Evolutionary conservation across 2,113 vertebrate species (phyloP).

Genomic region (Oriolus oriolus): DNA sequence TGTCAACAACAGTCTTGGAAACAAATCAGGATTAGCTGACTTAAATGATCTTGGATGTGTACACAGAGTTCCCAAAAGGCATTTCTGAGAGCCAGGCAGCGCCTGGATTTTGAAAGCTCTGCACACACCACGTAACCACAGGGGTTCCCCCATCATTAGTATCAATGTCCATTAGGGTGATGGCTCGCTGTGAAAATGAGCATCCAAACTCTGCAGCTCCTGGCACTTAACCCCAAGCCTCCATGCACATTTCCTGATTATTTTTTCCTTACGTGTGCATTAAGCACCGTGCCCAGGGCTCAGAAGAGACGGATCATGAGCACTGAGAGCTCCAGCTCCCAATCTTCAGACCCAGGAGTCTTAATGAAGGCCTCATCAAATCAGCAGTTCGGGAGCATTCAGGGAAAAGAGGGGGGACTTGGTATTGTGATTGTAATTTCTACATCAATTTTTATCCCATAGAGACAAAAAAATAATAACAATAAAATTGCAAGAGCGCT

Average conservation of each 20-base stretch:
- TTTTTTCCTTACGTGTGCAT: background rate
- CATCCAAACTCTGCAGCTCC: background rate
- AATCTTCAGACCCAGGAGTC: background rate
- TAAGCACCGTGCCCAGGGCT: background rate
- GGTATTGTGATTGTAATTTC: background rate
- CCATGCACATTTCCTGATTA: background rate
- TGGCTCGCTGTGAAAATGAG: slow-evolving; percentile 53
- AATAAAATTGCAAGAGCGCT: background rate
- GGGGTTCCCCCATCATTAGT: slow-evolving; percentile 43
- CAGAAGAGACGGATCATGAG: background rate
- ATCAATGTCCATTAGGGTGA: slow-evolving; percentile 58
- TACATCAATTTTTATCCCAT: background rate
- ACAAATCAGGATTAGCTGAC: background rate
- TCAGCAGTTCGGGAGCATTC: background rate
- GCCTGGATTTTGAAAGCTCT: background rate
- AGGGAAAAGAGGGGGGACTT: background rate
- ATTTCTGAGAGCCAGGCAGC: background rate
- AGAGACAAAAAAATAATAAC: background rate
- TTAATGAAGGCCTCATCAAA: background rate
- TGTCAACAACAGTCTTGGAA: background rate
- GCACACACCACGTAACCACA: slow-evolving; percentile 9
- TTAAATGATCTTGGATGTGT: background rate
- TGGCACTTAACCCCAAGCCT: slow-evolving; percentile 36
- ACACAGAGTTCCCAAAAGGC: background rate
- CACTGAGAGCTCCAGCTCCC: background rate